Evolutionary conservation across 1,140 invertebrate species (phyloP), one percentile per base, ranked within the genome.

Genomic region (Drosophila ironensis): DNA sequence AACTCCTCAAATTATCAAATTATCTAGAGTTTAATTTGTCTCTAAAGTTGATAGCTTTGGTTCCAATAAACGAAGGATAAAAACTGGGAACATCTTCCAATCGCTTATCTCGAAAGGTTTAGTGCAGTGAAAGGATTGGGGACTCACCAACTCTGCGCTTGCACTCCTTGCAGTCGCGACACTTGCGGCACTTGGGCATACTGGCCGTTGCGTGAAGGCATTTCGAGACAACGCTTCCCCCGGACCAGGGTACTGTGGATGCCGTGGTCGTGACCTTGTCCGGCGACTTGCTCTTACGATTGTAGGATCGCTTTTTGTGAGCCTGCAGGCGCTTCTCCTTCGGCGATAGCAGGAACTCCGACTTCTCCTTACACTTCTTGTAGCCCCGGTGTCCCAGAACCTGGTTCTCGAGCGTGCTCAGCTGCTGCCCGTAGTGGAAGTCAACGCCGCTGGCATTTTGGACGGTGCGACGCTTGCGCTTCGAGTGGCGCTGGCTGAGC

Each of bases 361-460:
- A 64, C 24, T 81, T 87, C 16, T 68, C 66, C 67, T 80, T 82
- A n/a, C 33, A 38, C 33, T 72, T 87, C 33, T 84, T 84, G 20
- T 82, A 72, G 9, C 75, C 63, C 17, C 71, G 71, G 1, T 48
- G 16, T 8, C 81, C 75, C 40, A 72, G 27, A 2, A 69, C 66
- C n/a, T 44, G n/a, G 3, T 54, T 56, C 56, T 90, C 89, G 53
- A 90, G 57, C 30, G 59, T 48, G 9, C 52, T 48, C 24, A 86
- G 3, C 44, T 84, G 72, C 17, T 88, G 88, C n/a, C 89, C 89
- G 46, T 90, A 90, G 37, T 89, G 89, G 52, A 82, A 90, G 42
- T 87, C 89, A 11, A 72, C 66, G 6, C 81, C 72, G 25, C 88
- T 88, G 5, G 84, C 88, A 27, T 78, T 90, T 20, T 88, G 75